Conservation (phyloP, 2,888 invertebrate genomes). For the Agonopterix subpropinquella region DNA sequence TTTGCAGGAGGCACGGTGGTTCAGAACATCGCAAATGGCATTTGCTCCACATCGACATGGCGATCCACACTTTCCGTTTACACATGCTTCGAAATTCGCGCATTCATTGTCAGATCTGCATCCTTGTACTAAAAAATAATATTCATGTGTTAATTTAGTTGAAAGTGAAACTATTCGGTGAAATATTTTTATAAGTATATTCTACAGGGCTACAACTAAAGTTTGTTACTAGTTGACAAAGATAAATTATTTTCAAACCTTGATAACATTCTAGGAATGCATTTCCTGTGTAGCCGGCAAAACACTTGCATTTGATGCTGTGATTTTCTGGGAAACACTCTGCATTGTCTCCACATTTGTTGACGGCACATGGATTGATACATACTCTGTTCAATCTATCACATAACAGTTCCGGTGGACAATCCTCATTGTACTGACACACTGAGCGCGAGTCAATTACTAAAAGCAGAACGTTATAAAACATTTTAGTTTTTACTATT, state of each 20-base stretch:
- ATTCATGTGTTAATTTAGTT: constrained; percentile 2
- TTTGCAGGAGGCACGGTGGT: constrained; percentile 87
- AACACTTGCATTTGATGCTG: constrained; percentile 84
- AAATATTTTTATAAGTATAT: no score
- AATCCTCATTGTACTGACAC: constrained; percentile 94
- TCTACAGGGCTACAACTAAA: no score
- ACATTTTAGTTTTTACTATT: not conserved
- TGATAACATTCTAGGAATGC: constrained; percentile 82
- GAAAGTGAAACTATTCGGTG: no score
- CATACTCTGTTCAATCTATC: constrained; percentile 90
- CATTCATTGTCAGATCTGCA: constrained; percentile 85
- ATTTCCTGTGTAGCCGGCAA: constrained; percentile 84
- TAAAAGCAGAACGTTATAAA: constrained; percentile 28
- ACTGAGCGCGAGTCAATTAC: constrained; percentile 62
- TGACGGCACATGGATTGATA: constrained; percentile 86
- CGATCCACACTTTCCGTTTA: constrained; percentile 84
- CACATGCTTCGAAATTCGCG: constrained; percentile 83
- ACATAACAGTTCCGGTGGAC: constrained; percentile 89
- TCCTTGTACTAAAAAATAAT: constrained; percentile 74
- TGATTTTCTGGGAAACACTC: constrained; percentile 86
- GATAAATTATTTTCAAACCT: constrained; percentile 47
- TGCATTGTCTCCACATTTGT: constrained; percentile 89
- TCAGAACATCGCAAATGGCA: constrained; percentile 87
- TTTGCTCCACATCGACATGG: constrained; percentile 87
- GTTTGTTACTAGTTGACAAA: not conserved